These are phyloP conservation scores for Silvanus unidentatus DNA, from an alignment of 2,888 invertebrate genomes.

Conservation along the genomic window DNA sequence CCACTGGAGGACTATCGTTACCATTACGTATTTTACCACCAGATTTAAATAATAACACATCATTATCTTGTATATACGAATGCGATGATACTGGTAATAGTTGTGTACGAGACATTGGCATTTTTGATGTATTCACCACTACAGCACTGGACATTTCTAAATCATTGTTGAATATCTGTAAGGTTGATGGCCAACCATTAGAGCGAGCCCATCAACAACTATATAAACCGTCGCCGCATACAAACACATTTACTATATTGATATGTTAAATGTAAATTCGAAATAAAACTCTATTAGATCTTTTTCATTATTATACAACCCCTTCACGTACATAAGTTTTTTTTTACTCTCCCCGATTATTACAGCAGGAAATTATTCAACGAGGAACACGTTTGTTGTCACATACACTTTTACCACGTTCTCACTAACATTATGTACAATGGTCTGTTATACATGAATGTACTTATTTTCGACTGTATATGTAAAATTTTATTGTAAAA, in stretches of 20 bases:
- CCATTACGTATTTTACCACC: constrained; percentile 41
- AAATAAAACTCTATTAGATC: no score
- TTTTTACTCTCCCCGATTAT: constrained; percentile 10
- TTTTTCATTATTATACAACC: no score
- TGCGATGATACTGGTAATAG: constrained; percentile 43
- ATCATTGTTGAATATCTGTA: constrained; percentile 25
- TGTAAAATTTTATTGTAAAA: constrained; percentile 24
- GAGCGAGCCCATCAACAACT: constrained; percentile 30
- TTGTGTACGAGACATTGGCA: constrained; percentile 47
- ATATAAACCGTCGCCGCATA: background rate
- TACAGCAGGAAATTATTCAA: background rate
- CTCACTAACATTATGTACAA: constrained; percentile 19
- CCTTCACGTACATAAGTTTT: background rate
- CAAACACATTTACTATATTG: constrained; percentile 2
- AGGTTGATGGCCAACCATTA: constrained; percentile 43
- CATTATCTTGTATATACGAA: constrained; percentile 46
- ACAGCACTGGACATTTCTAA: constrained; percentile 46
- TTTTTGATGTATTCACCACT: constrained; percentile 39
- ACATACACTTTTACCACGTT: constrained; percentile 4
- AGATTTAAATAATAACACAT: constrained; percentile 15
- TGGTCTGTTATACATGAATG: no score
- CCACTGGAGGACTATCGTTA: constrained; percentile 43
- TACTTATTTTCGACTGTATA: no score
- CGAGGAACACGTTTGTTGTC: no score
- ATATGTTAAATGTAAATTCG: no score